These are phyloP conservation scores for Orientallactaga bullata DNA, from an alignment of 2,113 vertebrate species.

Conservation along the genomic window DNA sequence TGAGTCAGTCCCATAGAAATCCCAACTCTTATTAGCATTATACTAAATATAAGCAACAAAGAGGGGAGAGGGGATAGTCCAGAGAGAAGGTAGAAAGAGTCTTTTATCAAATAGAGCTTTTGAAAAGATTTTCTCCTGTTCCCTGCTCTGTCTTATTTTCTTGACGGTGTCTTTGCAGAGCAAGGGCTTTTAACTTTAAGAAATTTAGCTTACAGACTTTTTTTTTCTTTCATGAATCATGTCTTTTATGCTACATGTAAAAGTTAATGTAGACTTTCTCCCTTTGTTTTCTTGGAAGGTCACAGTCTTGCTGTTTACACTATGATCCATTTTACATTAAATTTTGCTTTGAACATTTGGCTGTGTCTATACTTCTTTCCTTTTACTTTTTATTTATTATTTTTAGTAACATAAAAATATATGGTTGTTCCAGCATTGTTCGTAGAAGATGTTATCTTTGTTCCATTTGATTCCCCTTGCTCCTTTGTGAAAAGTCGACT, in stretches of 20 bases:
- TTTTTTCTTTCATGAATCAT: background rate
- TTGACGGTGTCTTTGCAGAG: background rate
- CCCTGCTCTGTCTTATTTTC: background rate
- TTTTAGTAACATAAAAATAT: background rate
- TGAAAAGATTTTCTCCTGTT: background rate
- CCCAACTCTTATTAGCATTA: no score
- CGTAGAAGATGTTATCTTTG: background rate
- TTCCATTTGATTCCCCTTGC: background rate
- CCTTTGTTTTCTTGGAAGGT: background rate
- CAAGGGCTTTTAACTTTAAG: background rate
- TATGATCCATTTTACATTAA: background rate
- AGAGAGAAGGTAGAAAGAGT: background rate
- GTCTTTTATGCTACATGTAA: background rate
- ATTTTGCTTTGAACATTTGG: background rate
- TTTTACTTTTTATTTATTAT: no score
- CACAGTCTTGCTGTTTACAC: background rate
- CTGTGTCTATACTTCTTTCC: background rate
- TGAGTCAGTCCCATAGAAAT: no score
- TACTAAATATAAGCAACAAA: no score
- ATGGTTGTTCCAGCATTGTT: background rate
- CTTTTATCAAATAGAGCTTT: background rate
- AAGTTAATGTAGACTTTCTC: background rate
- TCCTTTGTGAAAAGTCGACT: background rate
- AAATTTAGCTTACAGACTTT: no score
- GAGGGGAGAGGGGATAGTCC: background rate